Evolutionary conservation across 2,797 vertebrate species (phyloP).

Genomic region (Hirundo rustica): DNA sequence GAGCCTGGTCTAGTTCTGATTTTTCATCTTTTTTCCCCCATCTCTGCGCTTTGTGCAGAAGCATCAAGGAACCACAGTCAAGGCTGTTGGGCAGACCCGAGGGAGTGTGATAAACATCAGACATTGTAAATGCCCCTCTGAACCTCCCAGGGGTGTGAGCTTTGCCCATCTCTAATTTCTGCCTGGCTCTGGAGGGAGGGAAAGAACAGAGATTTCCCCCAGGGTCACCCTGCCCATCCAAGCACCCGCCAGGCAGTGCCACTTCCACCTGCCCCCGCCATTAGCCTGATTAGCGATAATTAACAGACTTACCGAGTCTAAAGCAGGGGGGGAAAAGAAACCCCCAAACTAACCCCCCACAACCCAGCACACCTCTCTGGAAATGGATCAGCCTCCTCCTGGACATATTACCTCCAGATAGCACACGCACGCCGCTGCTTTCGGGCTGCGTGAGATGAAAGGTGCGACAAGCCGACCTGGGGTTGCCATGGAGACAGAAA

Average conservation of each 20-base stretch:
- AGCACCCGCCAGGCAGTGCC: accelerated
- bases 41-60: neutral
- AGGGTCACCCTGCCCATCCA: neutral
- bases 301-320: neutral
- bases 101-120: neutral
- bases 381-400: neutral
- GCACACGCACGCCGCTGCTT: conserved; percentile 42
- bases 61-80: neutral
- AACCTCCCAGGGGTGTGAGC: neutral
- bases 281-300: neutral
- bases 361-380: neutral
- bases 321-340: accelerated
- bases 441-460: conserved; percentile 60
- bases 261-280: neutral
- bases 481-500: conserved; percentile 75
- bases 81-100: neutral
- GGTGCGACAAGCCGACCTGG: conserved; percentile 69
- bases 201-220: neutral
- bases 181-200: neutral
- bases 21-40: neutral
- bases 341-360: neutral
- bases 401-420: conserved; percentile 38
- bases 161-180: neutral
- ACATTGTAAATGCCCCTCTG: neutral
- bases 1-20: neutral